Base-by-base conservation (phyloP, 2,888 invertebrate species). In the Teleiodes luculella region DNA sequence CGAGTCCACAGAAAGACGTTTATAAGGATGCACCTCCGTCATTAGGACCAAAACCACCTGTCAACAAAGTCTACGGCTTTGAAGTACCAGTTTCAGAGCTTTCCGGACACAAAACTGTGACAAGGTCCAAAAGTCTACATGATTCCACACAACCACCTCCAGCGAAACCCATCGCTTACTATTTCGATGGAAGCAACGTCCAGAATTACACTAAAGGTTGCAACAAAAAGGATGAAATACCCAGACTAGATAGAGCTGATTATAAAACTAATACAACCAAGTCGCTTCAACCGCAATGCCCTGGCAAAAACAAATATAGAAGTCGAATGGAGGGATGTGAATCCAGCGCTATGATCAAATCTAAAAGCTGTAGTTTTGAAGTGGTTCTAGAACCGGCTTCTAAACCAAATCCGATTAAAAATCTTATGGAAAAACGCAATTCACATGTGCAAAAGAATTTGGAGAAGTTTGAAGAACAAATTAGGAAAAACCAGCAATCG, bases 401-500 rank as follows among this genome's bases (percentile, higher is more conserved):
- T 0, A 90, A 89, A 61, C 89, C 89, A 0, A 87, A 87, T 57
- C 87, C 87, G 0, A 61, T 89, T 1, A 90, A 86, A 60, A 86
- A 86, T 70, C 62, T 89, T 2, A 83, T 84, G 76, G 90, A 90
- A 45, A 90, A 90, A 66, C 67, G 87, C 7, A 85, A 82, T 55
- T 90, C 90, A 0, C 90, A 90, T 49, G 90, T 90, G 0, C 84
- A 90, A 59, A 90, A 91, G 63, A 92, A 92, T 74, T 70, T 92
- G 30, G 91, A 92, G 52, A 92, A 92, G 66, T 92, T 92, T 56
- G 92, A 92, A 66, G 90, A 90, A 43, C 90, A 83, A 81, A 92
- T 85, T 43, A 71, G 82, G 13, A 90, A 84, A 57, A 84, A 78
- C 55, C 62, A 83, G 1, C 87, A 89, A 64, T 80, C 65, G 1